phyloP scores from a whole-genome alignment of 2,797 vertebrate genomes.

The Uromys caudimaculatus region DNA sequence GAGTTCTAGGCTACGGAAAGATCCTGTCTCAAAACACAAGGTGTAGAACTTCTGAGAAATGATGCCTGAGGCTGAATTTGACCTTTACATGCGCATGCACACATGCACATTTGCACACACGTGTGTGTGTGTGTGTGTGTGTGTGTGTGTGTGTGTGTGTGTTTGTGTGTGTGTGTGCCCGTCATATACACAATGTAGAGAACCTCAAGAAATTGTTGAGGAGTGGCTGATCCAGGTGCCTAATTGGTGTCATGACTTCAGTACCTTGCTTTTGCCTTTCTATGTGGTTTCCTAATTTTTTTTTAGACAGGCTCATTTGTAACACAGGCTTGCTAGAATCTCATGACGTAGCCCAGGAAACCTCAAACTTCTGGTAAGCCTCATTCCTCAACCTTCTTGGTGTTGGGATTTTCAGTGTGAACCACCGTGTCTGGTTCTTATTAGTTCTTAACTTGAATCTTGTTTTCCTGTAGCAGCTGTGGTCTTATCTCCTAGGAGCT shows the following conservation, averaged over 20 bases:
- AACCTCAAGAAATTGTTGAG: background rate
- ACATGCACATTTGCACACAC: background rate
- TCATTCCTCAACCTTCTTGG: background rate
- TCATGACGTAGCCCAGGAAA: background rate
- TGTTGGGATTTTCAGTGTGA: background rate
- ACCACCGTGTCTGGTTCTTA: background rate
- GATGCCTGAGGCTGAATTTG: background rate
- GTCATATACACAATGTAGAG: background rate
- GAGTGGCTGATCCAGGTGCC: background rate
- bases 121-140: no score
- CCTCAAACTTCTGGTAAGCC: background rate
- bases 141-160: no score
- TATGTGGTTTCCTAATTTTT: background rate
- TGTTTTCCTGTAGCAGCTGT: background rate
- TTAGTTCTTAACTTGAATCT: background rate
- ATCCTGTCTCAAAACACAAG: background rate
- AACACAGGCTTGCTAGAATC: background rate
- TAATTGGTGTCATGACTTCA: background rate
- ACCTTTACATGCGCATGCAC: background rate
- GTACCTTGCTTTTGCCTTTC: constrained; percentile 11
- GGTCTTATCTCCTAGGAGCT: constrained; percentile 21
- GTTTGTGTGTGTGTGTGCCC: no score
- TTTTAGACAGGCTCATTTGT: background rate
- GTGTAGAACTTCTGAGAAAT: background rate
- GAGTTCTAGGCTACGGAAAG: background rate